phyloP scores from a whole-genome alignment of 2,888 invertebrate species.

The Eupithecia centaureata region DNA sequence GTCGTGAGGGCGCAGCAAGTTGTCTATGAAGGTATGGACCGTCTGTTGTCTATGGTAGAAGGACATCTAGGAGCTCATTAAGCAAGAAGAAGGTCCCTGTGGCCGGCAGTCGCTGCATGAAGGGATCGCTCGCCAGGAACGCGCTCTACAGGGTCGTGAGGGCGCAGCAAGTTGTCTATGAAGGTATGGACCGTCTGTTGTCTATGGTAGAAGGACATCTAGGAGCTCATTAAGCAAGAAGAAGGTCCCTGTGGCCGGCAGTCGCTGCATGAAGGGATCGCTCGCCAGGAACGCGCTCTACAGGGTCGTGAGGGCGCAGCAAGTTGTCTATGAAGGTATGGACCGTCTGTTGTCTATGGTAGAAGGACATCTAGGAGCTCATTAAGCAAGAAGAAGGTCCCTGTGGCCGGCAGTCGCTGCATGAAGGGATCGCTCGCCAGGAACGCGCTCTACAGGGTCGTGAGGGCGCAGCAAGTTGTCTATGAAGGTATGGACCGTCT shows the following conservation, averaged over 20 bases:
- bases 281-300: constrained; percentile 88
- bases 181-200: constrained; percentile 82
- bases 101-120: constrained; percentile 94
- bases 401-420: constrained; percentile 95
- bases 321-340: constrained; percentile 89
- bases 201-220: not conserved
- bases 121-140: constrained; percentile 89
- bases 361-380: not conserved
- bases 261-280: constrained; percentile 90
- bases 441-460: constrained; percentile 86
- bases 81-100: constrained; percentile 91
- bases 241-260: constrained; percentile 94
- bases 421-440: constrained; percentile 89
- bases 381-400: constrained; percentile 89
- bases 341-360: not conserved
- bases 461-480: constrained; percentile 86
- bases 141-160: constrained; percentile 88
- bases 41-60: not conserved
- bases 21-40: constrained; percentile 87
- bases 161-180: constrained; percentile 85
- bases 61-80: not conserved
- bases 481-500: constrained; percentile 86
- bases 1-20: constrained; percentile 87
- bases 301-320: constrained; percentile 86
- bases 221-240: constrained; percentile 80